These are phyloP conservation scores for Sitta carolinensis DNA, from an alignment of 2,797 vertebrate genomes.

Conservation along the genomic window DNA sequence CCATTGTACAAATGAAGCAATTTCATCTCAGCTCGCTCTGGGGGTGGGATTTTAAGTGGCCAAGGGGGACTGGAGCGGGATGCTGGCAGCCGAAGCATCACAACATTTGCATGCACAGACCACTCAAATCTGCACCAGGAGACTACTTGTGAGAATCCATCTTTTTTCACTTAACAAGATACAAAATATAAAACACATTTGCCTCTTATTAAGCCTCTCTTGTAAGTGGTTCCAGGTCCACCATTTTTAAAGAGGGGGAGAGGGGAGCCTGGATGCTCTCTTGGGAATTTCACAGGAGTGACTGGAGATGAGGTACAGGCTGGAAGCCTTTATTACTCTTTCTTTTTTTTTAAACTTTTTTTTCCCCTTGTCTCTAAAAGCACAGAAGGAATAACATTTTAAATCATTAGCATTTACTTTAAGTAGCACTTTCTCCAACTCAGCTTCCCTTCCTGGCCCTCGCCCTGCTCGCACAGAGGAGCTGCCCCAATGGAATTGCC, in stretches of 20 bases:
- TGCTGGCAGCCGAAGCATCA: constrained; percentile 69
- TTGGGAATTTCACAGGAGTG: constrained; percentile 74
- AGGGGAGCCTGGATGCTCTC: constrained; percentile 66
- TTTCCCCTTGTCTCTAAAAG: constrained; percentile 54
- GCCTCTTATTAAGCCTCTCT: constrained; percentile 80
- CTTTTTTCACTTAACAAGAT: constrained; percentile 82
- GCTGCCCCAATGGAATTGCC: constrained; percentile 24
- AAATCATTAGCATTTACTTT: constrained; percentile 79
- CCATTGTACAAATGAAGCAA: constrained; percentile 74
- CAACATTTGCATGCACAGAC: constrained; percentile 70
- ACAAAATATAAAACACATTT: constrained; percentile 85
- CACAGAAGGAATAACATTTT: constrained; percentile 80
- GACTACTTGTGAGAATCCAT: constrained; percentile 79
- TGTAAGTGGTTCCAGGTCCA: constrained; percentile 82
- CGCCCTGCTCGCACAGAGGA: neutral
- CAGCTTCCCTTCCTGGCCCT: constrained; percentile 52
- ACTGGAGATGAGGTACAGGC: constrained; percentile 81
- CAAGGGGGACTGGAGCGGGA: constrained; percentile 69
- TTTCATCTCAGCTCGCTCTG: constrained; percentile 65
- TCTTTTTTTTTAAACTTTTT: neutral
- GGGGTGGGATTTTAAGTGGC: constrained; percentile 73
- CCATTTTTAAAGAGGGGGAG: constrained; percentile 77
- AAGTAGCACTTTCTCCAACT: constrained; percentile 73
- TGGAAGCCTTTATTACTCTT: constrained; percentile 75
- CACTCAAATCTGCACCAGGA: constrained; percentile 78